Percentiles rank a stretch among this genome's conserved stretches.
Evolutionary conservation across 2,113 vertebrate species (phyloP).

Genomic region (Numenius arquata): DNA sequence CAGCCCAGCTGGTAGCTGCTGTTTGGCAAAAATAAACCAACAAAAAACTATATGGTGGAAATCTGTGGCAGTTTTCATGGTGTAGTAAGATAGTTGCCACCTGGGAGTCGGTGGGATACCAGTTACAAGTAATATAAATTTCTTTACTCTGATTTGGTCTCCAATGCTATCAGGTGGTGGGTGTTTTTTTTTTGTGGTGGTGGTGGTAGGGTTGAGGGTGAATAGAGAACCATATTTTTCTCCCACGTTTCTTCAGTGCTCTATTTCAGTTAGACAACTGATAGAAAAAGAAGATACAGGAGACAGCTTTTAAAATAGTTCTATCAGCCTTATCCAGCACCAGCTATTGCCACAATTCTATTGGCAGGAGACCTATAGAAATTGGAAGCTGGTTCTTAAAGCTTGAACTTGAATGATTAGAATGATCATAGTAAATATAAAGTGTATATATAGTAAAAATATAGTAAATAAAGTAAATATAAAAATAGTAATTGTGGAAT

Average conservation of each 20-base stretch:
- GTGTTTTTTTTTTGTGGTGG: background rate
- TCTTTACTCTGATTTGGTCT: background rate
- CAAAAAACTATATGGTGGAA: background rate
- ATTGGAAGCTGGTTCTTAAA: background rate
- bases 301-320: too few relatives aligned
- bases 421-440: too few relatives aligned
- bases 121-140: too few relatives aligned
- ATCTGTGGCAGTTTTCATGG: background rate
- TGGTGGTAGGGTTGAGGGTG: too few relatives aligned
- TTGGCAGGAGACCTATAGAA: background rate
- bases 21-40: background rate
- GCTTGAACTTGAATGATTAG: background rate
- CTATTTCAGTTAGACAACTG: background rate
- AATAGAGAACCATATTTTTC: background rate
- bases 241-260: background rate
- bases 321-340: background rate
- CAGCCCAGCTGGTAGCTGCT: background rate
- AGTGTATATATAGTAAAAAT: too few relatives aligned
- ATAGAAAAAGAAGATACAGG: too few relatives aligned
- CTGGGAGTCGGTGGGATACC: background rate
- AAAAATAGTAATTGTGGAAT: background rate
- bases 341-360: background rate
- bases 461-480: too few relatives aligned
- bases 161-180: background rate
- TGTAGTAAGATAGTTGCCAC: background rate